Evolutionary conservation across 2,113 vertebrate species (phyloP), one percentile per base, ranked within the genome.

Genomic region (Urocynchramus pylzowi): DNA sequence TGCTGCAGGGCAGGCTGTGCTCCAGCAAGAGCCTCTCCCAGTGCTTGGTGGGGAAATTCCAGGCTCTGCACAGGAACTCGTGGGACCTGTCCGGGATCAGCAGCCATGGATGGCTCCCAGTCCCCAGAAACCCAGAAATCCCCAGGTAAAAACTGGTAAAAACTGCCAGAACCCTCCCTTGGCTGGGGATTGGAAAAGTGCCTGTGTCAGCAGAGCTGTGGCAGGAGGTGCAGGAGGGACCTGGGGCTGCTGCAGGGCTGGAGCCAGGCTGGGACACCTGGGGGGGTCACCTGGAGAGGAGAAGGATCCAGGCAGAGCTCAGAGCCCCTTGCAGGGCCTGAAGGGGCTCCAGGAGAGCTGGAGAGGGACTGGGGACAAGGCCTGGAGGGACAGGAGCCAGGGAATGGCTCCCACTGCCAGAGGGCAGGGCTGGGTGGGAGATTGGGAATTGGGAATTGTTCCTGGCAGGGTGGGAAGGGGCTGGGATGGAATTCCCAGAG

Each of bases 11-110:
- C 8, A 1, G 0, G 6, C 6, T 11, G 33, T 0, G 10, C 47
- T 33, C 5, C 0, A 7, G 39, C 74, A 9, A 5, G 69, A 7
- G 6, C 0, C 12, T 31, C 50, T 44, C 18, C 9, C 1, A 0
- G 0, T 0, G 2, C 1, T 2, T 1, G 2, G 1, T 0, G 52
- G 24, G 7, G 18, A 41, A 56, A 23, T 39, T 39, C 30, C 41
- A 9, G 64, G 31, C 27, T 35, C n/a, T 27, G 56, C 16, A 0
- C 0, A 0, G 31, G 5, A n/a, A 2, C 21, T 23, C 2, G 0
- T 0, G 30, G 27, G 8, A 2, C 4, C 2, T 2, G 17, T 3
- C 20, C 13, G 54, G 59, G 47, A 13, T 14, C 59, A 30, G 64
- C 59, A 56, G n/a, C 30, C 35, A 3, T 0, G 1, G 20, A 6